Evolutionary conservation across 2,888 invertebrate genomes (phyloP).

Genomic region (Xestia rhomboidea): DNA sequence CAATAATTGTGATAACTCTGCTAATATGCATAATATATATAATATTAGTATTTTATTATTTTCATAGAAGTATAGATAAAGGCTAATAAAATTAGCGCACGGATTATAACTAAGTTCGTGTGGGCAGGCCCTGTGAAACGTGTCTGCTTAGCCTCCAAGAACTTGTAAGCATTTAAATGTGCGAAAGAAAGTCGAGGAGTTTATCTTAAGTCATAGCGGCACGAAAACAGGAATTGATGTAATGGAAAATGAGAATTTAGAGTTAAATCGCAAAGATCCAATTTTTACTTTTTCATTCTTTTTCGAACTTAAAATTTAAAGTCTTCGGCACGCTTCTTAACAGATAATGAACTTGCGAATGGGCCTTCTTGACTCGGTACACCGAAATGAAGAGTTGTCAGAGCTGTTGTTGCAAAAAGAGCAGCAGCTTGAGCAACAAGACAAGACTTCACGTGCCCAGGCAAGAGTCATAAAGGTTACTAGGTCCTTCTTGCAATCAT

Average conservation of each 20-base stretch:
- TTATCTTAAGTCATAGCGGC: background rate
- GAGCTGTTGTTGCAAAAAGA: conserved; percentile 89
- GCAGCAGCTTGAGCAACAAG: conserved; percentile 91
- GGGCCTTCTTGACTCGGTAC: conserved; percentile 84
- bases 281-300: background rate
- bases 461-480: conserved; percentile 91
- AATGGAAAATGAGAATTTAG: background rate
- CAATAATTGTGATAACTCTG: too few relatives aligned
- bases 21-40: too few relatives aligned
- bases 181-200: too few relatives aligned
- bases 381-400: conserved; percentile 87
- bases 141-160: background rate
- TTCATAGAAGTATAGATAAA: too few relatives aligned
- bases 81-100: background rate
- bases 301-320: background rate
- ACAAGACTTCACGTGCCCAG: conserved; percentile 91
- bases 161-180: background rate
- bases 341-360: conserved; percentile 87
- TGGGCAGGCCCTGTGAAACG: background rate
- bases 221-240: background rate
- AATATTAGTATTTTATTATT: too few relatives aligned
- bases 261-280: background rate
- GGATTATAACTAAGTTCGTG: background rate
- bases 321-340: background rate
- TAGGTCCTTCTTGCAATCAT: conserved; percentile 67